Evolutionary conservation across 2,113 vertebrate species (phyloP).

Genomic region (Coryphaenoides rupestris): DNA sequence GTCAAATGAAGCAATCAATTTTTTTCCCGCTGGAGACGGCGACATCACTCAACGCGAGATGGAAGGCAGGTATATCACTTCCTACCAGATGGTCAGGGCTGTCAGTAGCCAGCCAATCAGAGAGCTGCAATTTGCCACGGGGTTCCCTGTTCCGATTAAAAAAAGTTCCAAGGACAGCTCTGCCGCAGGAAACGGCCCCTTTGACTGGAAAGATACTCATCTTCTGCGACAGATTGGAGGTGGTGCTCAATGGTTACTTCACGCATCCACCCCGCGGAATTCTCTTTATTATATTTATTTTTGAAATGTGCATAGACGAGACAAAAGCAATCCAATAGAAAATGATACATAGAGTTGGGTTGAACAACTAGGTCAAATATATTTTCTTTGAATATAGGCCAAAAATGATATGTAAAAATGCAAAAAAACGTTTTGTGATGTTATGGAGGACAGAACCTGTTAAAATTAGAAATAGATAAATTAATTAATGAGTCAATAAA

Average conservation of each 20-base stretch:
- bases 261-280: conserved; percentile 54
- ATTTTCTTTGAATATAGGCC: too few relatives aligned
- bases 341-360: too few relatives aligned
- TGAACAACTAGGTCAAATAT: too few relatives aligned
- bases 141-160: conserved; percentile 76
- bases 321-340: too few relatives aligned
- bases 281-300: conserved; percentile 60
- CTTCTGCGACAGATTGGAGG: conserved; percentile 70
- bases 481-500: too few relatives aligned
- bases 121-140: conserved; percentile 71
- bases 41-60: conserved; percentile 74
- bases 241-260: conserved; percentile 45
- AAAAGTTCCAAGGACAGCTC: conserved; percentile 71
- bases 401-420: too few relatives aligned
- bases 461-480: too few relatives aligned
- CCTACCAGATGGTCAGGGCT: conserved; percentile 74
- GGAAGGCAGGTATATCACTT: conserved; percentile 77
- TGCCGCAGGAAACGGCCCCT: conserved; percentile 64
- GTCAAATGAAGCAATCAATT: conserved; percentile 80
- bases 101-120: conserved; percentile 70
- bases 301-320: too few relatives aligned
- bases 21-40: conserved; percentile 43
- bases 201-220: conserved; percentile 74
- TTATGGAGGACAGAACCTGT: too few relatives aligned
- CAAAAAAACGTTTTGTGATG: too few relatives aligned